Conservation (phyloP, 2,888 invertebrate species). For the Drosophila kokeensis region DNA sequence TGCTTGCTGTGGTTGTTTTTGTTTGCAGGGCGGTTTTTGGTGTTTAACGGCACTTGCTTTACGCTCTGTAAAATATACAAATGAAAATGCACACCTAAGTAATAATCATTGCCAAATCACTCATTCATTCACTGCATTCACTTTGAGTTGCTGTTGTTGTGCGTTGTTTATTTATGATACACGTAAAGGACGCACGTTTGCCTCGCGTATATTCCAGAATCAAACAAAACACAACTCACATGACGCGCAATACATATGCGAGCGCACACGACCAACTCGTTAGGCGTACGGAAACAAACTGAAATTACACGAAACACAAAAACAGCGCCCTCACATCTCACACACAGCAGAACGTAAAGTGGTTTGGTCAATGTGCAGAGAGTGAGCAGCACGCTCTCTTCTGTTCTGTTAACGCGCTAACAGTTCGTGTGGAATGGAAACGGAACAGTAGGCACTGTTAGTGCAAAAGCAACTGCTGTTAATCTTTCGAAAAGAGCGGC, state of each 20-base stretch:
- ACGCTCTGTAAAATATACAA: conserved; percentile 15
- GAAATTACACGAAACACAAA: conserved; percentile 35
- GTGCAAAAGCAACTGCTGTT: conserved; percentile 7
- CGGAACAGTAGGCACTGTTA: conserved; percentile 29
- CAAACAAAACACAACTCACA: conserved; percentile 23
- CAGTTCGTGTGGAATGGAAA: conserved; percentile 25
- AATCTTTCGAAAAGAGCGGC: conserved; percentile 2
- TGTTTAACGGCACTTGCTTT: conserved; percentile 47
- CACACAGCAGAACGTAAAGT: conserved; percentile 39
- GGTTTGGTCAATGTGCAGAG: conserved; percentile 23
- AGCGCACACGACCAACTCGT: conserved; percentile 37
- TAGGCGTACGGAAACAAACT: conserved; percentile 59
- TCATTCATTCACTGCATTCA: conserved; percentile 27
- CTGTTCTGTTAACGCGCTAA: not conserved
- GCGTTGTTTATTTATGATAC: conserved; percentile 48
- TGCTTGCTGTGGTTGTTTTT: conserved; percentile 55
- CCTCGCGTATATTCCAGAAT: conserved; percentile 66
- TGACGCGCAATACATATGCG: conserved; percentile 28
- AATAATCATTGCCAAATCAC: conserved; percentile 49
- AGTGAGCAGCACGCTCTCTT: conserved; percentile 19
- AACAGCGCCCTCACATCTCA: conserved; percentile 12
- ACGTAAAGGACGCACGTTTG: conserved; percentile 45
- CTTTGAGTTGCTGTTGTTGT: conserved; percentile 31
- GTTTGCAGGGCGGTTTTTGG: conserved; percentile 67
- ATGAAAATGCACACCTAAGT: conserved; percentile 39